Base-by-base conservation (phyloP, 2,888 invertebrate genomes). In the Hoplodrina ambigua region DNA sequence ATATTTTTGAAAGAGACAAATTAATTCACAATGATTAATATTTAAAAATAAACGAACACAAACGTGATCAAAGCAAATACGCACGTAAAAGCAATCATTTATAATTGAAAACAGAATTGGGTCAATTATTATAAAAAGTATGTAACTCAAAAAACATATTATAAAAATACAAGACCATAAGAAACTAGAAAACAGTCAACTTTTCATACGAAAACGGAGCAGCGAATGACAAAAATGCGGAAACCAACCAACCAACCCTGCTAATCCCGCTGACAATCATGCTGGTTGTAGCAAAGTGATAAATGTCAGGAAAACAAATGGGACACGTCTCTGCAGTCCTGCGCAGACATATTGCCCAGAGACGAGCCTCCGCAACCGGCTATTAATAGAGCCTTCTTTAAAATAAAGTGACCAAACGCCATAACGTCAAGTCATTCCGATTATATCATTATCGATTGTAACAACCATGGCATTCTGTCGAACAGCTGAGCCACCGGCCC, bases 401-500 rank as follows among this genome's bases (percentile, higher is more conserved):
- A 57, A 76, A 44, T 50, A 37, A 64, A 80, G 46, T 69, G 68
- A 70, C 69, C 64, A 79, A 63, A 71, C 62, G 61, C 50, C 46
- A 69, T 82, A 78, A 82, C 82, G 88, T 87, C 87, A 87, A 87
- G 87, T 87, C 83, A 88, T 89, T 86, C 84, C 85, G 86, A 89
- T 92, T 89, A 92, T 89, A 88, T 87, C 88, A 89, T 86, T 94
- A 95, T 95, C 92, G 94, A 95, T 94, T 91, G 89, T 88, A 80
- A 87, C 86, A 90, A 84, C 89, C 90, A 89, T 89, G 89, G 90
- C 88, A 89, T 91, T 89, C 87, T 86, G 83, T 77, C 75, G 86
- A 94, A 94, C 95, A 95, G 95, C 95, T 95, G 95, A 94, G 93
- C 86, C 85, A 80, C 88, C 85, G 86, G 84, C 71, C 86, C 86